Base-by-base conservation (phyloP, 1,140 invertebrate species). In the Bombus haemorrhoidalis region DNA sequence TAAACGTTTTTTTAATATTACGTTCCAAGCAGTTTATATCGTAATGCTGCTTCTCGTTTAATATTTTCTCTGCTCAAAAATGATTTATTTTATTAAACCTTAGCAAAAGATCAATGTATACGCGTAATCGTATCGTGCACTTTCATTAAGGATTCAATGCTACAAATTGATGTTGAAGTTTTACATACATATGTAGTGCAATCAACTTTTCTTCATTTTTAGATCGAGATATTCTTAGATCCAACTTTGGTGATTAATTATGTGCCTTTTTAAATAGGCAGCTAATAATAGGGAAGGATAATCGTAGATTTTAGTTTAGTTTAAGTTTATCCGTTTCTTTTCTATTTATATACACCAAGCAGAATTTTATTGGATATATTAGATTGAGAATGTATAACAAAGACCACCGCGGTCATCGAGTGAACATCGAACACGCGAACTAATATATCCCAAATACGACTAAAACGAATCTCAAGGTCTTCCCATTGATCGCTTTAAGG, bases 391-490 rank as follows among this genome's bases (percentile, higher is more conserved):
- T 83, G 62, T 78, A 89, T 75, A 57, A 81, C 12, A 28, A 18
- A 78, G 32, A 81, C 15, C 43, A 47, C 57, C 57, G 62, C 37
- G 66, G 75, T 18, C 62, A 78, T 86, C 64, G 47, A 75, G 53
- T 41, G 43, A 68, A 3, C 66, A 59, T 72, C 32, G 76, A 80
- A 59, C 87, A 90, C 85, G 85, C 85, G 43, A 90, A 71, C 53
- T n/a, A 68, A 47, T 78, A 68, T 66, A 53, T 75, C 25, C 53
- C 71, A 85, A 81, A 87, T 83, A 81, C 66, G 53, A 57, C 81
- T 86, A 85, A 90, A 89, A 89, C 68, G 81, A 69, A 85, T 69
- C 37, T 78, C 89, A 90, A 90, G 89, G 89, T 82, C 43, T 47
- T 71, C 25, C 66, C 43, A 89, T 90, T 83, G 87, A 90, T 90